Percentiles rank a stretch among this genome's conserved stretches.
Conservation (phyloP, 1,140 invertebrate species). For the Neodiprion lecontei region DNA sequence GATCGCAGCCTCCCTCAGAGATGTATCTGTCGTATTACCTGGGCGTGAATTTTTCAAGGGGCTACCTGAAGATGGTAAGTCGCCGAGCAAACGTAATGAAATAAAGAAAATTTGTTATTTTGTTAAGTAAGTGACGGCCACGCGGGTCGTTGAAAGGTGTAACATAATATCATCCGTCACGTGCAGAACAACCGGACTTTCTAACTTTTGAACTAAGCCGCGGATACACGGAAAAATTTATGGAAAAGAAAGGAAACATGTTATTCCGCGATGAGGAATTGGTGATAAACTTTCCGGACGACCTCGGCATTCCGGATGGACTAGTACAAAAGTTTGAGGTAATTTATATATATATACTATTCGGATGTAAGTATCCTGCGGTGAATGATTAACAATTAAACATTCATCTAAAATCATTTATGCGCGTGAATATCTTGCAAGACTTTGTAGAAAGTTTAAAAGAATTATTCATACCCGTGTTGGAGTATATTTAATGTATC, state of each 20-base stretch:
- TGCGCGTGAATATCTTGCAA: not conserved
- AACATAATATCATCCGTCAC: not conserved
- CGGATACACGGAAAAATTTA: slow-evolving; percentile 20
- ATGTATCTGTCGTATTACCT: not conserved
- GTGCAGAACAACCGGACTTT: slow-evolving; percentile 28
- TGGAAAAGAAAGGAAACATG: slow-evolving; percentile 13
- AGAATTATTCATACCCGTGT: too few relatives aligned
- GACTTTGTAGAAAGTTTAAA: too few relatives aligned
- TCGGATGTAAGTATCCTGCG: not conserved
- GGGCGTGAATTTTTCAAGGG: slow-evolving; percentile 23
- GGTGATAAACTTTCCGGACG: slow-evolving; percentile 21
- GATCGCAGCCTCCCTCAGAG: not conserved
- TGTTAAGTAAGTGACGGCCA: not conserved
- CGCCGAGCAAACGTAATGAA: not conserved
- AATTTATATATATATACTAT: slow-evolving; percentile 13
- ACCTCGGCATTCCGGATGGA: slow-evolving; percentile 25
- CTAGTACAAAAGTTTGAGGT: slow-evolving; percentile 29
- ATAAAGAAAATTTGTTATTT: not conserved
- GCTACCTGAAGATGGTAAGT: slow-evolving; percentile 24
- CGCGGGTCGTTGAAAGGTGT: not conserved
- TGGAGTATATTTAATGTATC: too few relatives aligned
- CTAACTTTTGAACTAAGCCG: slow-evolving; percentile 25
- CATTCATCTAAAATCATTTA: not conserved
- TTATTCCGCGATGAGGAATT: slow-evolving; percentile 7
- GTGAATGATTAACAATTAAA: not conserved